Percentiles rank a stretch among this genome's conserved stretches.
phyloP scores from a whole-genome alignment of 2,113 vertebrate genomes.

The Pterocles orientalis region DNA sequence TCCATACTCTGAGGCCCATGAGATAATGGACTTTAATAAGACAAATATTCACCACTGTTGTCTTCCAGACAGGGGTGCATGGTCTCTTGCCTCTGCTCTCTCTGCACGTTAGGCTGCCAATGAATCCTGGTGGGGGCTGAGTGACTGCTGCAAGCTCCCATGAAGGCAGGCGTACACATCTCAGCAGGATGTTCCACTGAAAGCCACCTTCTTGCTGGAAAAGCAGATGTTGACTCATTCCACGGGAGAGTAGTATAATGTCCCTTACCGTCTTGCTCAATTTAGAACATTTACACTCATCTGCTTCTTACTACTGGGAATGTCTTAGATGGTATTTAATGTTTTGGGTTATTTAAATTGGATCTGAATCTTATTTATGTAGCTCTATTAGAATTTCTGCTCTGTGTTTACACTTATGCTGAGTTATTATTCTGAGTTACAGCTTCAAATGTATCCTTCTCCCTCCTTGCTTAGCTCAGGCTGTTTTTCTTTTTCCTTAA shows the following conservation, averaged over 20 bases:
- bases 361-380: constrained; percentile 25
- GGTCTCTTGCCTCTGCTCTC: not conserved
- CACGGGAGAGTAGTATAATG: not conserved
- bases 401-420: not conserved
- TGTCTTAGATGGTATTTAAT: not conserved
- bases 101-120: not conserved
- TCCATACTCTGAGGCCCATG: not conserved
- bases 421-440: not conserved
- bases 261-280: not conserved
- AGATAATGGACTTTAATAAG: not conserved
- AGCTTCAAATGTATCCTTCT: not conserved
- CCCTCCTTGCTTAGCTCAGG: not conserved
- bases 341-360: not conserved
- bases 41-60: not conserved
- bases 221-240: not conserved
- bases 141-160: not conserved
- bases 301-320: not conserved
- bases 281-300: constrained; percentile 11
- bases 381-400: not conserved
- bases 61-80: not conserved
- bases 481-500: not conserved
- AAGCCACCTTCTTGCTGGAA: not conserved
- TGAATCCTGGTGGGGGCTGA: not conserved
- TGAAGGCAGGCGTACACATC: not conserved
- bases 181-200: not conserved